Base-by-base conservation (phyloP, 2,888 invertebrate genomes). In the Synergus japonicus region DNA sequence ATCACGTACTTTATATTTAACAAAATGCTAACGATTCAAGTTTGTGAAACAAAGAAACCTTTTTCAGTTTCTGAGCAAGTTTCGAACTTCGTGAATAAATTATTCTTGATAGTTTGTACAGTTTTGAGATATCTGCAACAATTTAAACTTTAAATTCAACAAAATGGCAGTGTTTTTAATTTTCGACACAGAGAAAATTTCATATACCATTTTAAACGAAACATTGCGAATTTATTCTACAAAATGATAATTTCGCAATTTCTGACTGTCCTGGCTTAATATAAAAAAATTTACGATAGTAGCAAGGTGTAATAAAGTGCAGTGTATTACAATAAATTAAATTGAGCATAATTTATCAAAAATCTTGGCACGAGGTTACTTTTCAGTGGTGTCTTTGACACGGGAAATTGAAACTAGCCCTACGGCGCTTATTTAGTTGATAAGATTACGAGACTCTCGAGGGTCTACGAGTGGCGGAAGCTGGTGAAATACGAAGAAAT, bases 361-460 rank as follows among this genome's bases (percentile, higher is more conserved):
- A 69, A 69, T 49, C 29, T 73, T 73, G 54, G 1, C 54, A 54
- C 18, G 12, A 5, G 22, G 9, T 18, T 13, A 60, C 41, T 73
- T 54, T 73, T 37, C 37, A 73, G 29, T 49, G 46, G 49, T n/a
- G 73, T 49, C n/a, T 73, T 73, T 41, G 73, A n/a, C 54, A 54
- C 49, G 37, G 46, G 37, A 73, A 49, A 49, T 54, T 37, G 29
- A 54, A 73, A 37, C 54, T 10, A 22, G 10, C 73, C 54, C 49
- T 54, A 37, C 54, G 54, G 73, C 73, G 73, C 73, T 73, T 73
- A 73, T 73, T 29, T 49, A 49, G 15, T 15, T 73, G 49, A 73
- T 54, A 73, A 73, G 73, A 73, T 73, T 73, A 73, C 54, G 54
- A 73, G 73, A 54, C 73, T 54, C 54, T 66, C 43, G 66, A 66